A percentile compares a stretch with the other conserved stretches of the same genome.
Evolutionary conservation across 2,888 invertebrate species (phyloP).

Genomic region (Candidula unifasciata): DNA sequence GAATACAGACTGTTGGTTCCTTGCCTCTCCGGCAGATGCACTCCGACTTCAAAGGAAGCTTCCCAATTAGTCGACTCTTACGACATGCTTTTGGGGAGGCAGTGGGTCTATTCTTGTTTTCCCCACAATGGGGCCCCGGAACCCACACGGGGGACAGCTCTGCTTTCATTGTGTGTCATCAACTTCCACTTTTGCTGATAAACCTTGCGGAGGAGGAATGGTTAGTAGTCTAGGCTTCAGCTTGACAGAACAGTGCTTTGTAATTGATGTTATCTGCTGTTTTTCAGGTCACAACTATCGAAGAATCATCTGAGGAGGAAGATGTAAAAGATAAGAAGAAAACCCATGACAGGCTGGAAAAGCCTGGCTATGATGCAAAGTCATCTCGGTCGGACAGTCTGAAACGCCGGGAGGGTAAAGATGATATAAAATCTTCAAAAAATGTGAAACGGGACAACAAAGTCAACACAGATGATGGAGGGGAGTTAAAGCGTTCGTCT

Average conservation of each 20-base stretch:
- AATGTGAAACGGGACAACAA: slow-evolving; percentile 52
- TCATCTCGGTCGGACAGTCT: slow-evolving; percentile 29
- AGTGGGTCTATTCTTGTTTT: too few species aligned
- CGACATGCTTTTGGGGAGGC: too few species aligned
- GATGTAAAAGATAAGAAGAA: not conserved
- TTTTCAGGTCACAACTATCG: slow-evolving; percentile 46
- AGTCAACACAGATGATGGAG: slow-evolving; percentile 51
- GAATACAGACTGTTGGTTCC: too few species aligned
- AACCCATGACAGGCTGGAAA: not conserved
- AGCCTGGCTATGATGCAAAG: not conserved
- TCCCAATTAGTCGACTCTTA: too few species aligned
- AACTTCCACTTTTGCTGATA: too few species aligned
- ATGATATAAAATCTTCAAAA: slow-evolving; percentile 47
- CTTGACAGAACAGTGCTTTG: not conserved
- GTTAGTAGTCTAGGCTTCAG: too few species aligned
- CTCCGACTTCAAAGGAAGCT: too few species aligned
- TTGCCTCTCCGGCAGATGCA: too few species aligned
- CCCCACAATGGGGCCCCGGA: too few species aligned
- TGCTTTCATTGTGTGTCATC: too few species aligned
- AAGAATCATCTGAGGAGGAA: slow-evolving; percentile 37
- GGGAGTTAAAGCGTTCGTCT: slow-evolving; percentile 61
- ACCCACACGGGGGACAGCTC: too few species aligned
- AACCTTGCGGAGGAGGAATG: too few species aligned
- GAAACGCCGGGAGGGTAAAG: slow-evolving; percentile 32
- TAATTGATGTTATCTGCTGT: not conserved